phyloP scores from a whole-genome alignment of 2,113 vertebrate genomes.

The Crotalus helleri region DNA sequence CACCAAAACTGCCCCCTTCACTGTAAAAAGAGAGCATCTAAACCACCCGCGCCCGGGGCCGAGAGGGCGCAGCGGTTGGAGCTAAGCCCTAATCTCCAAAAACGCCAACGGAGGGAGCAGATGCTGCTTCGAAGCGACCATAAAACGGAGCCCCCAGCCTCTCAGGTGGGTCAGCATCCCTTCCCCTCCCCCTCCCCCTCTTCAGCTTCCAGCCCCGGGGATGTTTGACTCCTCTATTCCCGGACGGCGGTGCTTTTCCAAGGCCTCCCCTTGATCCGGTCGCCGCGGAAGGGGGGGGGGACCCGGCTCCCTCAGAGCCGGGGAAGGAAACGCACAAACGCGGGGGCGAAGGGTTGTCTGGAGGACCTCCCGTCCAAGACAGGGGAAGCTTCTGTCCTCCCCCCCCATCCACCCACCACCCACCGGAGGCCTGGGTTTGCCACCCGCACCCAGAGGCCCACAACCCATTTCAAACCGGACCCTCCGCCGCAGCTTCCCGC shows the following conservation, averaged over 20 bases:
- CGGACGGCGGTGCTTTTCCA: not conserved
- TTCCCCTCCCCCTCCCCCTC: too few species aligned
- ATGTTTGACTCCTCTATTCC: not conserved
- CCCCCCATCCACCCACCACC: not conserved
- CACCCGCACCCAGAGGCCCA: not conserved
- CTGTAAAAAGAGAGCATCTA: slow-evolving; percentile 29
- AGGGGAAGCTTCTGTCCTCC: not conserved
- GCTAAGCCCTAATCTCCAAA: not conserved
- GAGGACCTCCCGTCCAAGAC: not conserved
- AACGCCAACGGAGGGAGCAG: not conserved
- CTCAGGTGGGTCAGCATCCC: too few species aligned
- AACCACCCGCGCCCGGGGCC: not conserved
- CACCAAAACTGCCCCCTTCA: slow-evolving; percentile 68
- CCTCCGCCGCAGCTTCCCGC: not conserved
- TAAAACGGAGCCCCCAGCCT: too few species aligned
- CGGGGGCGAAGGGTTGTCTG: not conserved
- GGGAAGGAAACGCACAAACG: not conserved
- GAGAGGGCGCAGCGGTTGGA: not conserved
- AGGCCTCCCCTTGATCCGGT: not conserved
- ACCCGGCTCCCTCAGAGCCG: not conserved
- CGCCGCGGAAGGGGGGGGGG: not conserved
- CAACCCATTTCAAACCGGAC: not conserved
- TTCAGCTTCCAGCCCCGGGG: not conserved
- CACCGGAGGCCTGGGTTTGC: not conserved
- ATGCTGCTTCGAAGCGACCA: not conserved